Percentiles rank a stretch among this genome's conserved stretches.
These are phyloP conservation scores for Paratilapia polleni DNA, from an alignment of 2,113 vertebrate species.

Conservation along the genomic window DNA sequence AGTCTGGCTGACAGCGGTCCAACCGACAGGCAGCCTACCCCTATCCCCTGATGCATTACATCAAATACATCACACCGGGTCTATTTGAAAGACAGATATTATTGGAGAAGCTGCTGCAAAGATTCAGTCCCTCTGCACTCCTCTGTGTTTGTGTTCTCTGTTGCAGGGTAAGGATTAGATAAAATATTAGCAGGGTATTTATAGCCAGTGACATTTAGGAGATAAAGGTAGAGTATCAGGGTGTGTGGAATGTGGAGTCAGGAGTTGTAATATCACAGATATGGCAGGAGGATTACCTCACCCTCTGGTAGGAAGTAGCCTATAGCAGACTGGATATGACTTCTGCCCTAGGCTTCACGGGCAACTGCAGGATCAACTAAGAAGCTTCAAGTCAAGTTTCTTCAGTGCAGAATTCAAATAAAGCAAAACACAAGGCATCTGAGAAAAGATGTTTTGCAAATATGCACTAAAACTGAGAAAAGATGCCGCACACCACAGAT, in stretches of 20 bases:
- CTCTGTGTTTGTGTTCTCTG: conserved; percentile 1
- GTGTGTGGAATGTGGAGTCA: conserved; percentile 45
- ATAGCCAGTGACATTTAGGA: conserved; percentile 68
- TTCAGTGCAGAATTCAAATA: background rate
- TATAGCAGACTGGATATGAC: conserved; percentile 10
- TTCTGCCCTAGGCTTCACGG: conserved; percentile 11
- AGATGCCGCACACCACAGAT: background rate
- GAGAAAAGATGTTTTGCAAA: background rate
- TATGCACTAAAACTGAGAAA: too few relatives aligned
- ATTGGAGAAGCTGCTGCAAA: background rate
- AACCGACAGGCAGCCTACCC: conserved; percentile 7
- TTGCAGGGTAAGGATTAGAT: conserved; percentile 47
- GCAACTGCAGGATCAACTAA: background rate
- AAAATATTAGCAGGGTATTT: conserved; percentile 63
- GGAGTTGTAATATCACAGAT: conserved; percentile 42
- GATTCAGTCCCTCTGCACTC: background rate
- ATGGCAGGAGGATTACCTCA: conserved; percentile 44
- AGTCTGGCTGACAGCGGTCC: background rate
- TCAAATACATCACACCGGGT: background rate
- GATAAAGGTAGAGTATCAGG: conserved; percentile 56
- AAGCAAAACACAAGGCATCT: background rate
- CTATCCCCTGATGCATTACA: conserved; percentile 29
- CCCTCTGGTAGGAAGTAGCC: conserved; percentile 30
- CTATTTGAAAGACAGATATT: background rate
- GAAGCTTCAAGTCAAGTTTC: background rate